Percentiles rank a stretch among this genome's conserved stretches.
Evolutionary conservation across 2,113 vertebrate species (phyloP).

Genomic region (Myotis davidii): DNA sequence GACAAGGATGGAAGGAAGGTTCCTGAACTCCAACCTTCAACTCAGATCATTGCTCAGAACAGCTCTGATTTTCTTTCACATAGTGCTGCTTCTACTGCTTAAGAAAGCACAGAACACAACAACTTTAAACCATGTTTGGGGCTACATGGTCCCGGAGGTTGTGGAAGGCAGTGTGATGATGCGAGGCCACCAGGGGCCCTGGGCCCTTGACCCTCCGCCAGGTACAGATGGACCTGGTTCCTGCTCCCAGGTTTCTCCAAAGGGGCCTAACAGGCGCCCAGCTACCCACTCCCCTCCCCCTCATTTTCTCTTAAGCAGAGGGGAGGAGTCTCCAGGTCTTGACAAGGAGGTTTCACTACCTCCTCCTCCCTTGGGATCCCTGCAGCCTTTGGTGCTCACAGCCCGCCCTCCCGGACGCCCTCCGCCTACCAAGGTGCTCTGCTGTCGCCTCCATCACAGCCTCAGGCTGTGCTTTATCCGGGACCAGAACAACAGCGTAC

Average conservation of each 20-base stretch:
- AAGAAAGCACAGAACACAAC: background rate
- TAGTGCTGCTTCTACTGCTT: background rate
- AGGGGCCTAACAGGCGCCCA: background rate
- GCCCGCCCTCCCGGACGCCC: background rate
- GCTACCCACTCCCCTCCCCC: too few species aligned
- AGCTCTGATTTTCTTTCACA: background rate
- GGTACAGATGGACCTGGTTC: background rate
- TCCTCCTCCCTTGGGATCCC: background rate
- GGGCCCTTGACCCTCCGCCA: background rate
- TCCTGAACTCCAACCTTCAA: background rate
- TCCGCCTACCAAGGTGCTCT: background rate
- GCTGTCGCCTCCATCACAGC: conserved; percentile 25
- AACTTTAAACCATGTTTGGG: background rate
- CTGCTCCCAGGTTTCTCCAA: background rate
- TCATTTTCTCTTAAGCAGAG: background rate
- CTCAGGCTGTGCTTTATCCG: background rate
- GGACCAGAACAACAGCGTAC: conserved; percentile 72
- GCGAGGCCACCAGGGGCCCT: fast-evolving
- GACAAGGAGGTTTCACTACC: background rate
- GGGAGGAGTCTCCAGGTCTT: background rate
- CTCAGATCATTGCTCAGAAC: background rate
- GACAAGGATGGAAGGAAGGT: background rate
- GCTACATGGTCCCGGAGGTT: background rate
- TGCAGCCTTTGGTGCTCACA: background rate
- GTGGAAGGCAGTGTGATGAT: background rate